Evolutionary conservation across 2,888 invertebrate species (phyloP).

Genomic region (Heteromurus nitidus): DNA sequence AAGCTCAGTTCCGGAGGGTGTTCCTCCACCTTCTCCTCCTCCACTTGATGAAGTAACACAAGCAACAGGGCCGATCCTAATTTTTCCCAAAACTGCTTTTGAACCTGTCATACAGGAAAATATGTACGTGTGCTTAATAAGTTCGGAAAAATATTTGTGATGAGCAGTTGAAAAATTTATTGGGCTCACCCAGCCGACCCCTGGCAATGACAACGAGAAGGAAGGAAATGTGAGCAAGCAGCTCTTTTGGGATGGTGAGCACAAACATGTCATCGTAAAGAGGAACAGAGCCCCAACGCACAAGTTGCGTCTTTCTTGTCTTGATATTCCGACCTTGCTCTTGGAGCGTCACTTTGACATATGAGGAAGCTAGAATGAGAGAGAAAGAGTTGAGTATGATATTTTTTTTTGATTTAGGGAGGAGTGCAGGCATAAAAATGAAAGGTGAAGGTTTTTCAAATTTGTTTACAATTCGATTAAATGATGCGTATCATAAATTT

Average conservation of each 20-base stretch:
- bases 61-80: slow-evolving; percentile 79
- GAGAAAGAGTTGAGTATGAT: too few species aligned
- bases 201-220: slow-evolving; percentile 70
- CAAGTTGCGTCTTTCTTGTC: slow-evolving; percentile 71
- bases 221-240: slow-evolving; percentile 72
- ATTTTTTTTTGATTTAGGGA: too few species aligned
- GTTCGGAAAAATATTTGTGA: neutral
- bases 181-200: slow-evolving; percentile 71
- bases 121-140: neutral
- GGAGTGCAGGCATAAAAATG: too few species aligned
- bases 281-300: slow-evolving; percentile 73
- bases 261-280: slow-evolving; percentile 73
- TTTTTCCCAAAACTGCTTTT: slow-evolving; percentile 82
- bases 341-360: slow-evolving; percentile 73
- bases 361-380: slow-evolving; percentile 72
- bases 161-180: neutral
- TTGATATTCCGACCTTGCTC: slow-evolving; percentile 72
- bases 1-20: slow-evolving; percentile 75
- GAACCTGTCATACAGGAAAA: slow-evolving; percentile 76
- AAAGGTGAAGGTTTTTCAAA: slow-evolving; percentile 1
- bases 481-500: too few species aligned
- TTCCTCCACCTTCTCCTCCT: slow-evolving; percentile 75
- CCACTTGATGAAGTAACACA: slow-evolving; percentile 39
- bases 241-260: slow-evolving; percentile 71
- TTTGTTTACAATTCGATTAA: too few species aligned